These are phyloP conservation scores for Protodeltote pygarga DNA, from an alignment of 2,888 invertebrate species.

Conservation along the genomic window DNA sequence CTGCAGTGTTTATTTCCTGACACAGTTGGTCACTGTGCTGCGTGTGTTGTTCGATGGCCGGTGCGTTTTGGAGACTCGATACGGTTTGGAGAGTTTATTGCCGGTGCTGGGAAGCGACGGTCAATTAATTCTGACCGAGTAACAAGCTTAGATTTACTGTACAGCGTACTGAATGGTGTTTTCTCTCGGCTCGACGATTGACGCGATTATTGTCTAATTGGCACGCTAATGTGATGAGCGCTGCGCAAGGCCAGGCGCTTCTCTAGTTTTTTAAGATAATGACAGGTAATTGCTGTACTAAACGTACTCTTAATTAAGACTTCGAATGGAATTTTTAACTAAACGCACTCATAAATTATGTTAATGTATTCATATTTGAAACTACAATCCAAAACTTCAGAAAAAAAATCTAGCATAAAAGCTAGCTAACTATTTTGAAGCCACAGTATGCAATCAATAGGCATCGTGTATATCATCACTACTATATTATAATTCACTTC, in stretches of 20 bases:
- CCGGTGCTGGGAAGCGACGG: conserved; percentile 58
- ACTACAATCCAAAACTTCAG: conserved; percentile 1
- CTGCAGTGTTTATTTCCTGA: conserved; percentile 3
- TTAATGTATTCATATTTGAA: conserved; percentile 1
- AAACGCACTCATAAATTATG: conserved; percentile 3
- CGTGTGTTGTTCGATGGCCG: conserved; percentile 11
- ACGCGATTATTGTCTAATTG: conserved; percentile 60
- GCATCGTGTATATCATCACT: conserved; percentile 2
- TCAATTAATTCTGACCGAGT: conserved; percentile 73
- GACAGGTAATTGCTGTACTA: conserved; percentile 14
- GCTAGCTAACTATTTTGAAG: conserved; percentile 9
- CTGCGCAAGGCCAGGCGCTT: background rate
- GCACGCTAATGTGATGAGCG: conserved; percentile 38
- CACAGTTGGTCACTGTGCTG: conserved; percentile 38
- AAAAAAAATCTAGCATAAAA: background rate
- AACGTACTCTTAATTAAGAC: conserved; percentile 26
- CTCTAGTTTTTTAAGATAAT: conserved; percentile 19
- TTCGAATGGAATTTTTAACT: conserved; percentile 12
- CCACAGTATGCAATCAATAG: background rate
- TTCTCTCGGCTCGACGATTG: conserved; percentile 50
- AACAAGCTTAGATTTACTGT: conserved; percentile 65
- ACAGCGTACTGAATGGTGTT: conserved; percentile 48
- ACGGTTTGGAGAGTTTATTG: conserved; percentile 73
- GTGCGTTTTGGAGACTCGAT: conserved; percentile 66
- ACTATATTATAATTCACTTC: background rate